Conservation (phyloP, 2,113 vertebrate species). For the Micromys minutus region DNA sequence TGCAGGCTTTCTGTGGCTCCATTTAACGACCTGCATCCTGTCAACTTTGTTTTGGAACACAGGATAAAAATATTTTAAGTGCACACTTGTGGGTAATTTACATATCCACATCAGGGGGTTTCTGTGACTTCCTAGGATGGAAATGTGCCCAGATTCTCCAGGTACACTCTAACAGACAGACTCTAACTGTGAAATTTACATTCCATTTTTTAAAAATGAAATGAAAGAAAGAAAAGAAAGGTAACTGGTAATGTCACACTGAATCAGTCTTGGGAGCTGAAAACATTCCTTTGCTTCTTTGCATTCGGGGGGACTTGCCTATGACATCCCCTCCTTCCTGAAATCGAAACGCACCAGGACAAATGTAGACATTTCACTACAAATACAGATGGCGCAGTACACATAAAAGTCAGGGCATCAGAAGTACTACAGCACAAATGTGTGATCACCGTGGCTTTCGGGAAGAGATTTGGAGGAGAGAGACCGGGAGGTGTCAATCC, state of each 20-base stretch:
- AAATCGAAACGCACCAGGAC: slow-evolving; percentile 64
- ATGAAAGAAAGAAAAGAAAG: slow-evolving; percentile 61
- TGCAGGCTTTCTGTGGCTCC: not conserved
- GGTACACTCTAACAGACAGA: slow-evolving; percentile 22
- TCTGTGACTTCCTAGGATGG: not conserved
- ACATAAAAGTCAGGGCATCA: slow-evolving; percentile 69
- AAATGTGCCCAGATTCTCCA: slow-evolving; percentile 13
- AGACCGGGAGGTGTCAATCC: slow-evolving; percentile 55
- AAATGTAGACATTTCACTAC: slow-evolving; percentile 64
- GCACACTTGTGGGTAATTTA: slow-evolving; percentile 12
- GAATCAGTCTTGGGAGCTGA: slow-evolving; percentile 23
- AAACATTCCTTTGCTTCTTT: slow-evolving; percentile 51
- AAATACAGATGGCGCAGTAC: slow-evolving; percentile 70
- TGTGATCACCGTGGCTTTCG: slow-evolving; percentile 69
- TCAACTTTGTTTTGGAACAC: not conserved
- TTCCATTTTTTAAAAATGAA: slow-evolving; percentile 54
- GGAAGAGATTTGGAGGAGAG: slow-evolving; percentile 26
- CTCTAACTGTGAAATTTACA: slow-evolving; percentile 40
- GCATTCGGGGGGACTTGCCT: slow-evolving; percentile 44
- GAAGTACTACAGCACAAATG: slow-evolving; percentile 68
- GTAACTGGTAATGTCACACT: slow-evolving; percentile 46
- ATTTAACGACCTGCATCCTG: slow-evolving; percentile 8
- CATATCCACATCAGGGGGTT: not conserved
- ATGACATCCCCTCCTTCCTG: slow-evolving; percentile 52
- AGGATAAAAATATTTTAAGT: slow-evolving; percentile 50